A percentile compares a stretch with the other conserved stretches of the same genome.
These are phyloP conservation scores for Lasioglossum leucozonium DNA, from an alignment of 2,888 invertebrate species.

Conservation along the genomic window DNA sequence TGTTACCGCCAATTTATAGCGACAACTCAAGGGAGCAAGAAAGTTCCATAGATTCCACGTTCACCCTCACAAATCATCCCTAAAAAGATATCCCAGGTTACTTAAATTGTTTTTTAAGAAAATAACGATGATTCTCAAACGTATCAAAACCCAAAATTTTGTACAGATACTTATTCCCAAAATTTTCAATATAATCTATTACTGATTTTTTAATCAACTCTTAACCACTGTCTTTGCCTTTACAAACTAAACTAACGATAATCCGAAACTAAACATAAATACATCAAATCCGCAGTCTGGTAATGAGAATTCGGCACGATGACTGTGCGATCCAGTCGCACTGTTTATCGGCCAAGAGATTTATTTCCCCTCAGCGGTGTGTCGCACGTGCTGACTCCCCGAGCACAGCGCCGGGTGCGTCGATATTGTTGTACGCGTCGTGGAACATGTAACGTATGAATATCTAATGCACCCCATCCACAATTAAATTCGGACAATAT, in stretches of 20 bases:
- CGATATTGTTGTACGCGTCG: slow-evolving; percentile 80
- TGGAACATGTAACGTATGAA: slow-evolving; percentile 83
- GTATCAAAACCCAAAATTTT: too few species aligned
- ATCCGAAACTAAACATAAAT: too few species aligned
- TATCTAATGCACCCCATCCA: slow-evolving; percentile 83
- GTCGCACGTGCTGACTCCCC: slow-evolving; percentile 66
- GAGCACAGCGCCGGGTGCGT: slow-evolving; percentile 43
- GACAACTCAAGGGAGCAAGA: neutral
- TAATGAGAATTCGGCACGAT: neutral
- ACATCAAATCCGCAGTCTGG: neutral
- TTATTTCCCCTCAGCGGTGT: slow-evolving; percentile 61
- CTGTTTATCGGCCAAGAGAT: slow-evolving; percentile 68
- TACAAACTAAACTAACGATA: too few species aligned
- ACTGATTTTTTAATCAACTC: too few species aligned
- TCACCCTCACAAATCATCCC: neutral
- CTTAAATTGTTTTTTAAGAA: too few species aligned
- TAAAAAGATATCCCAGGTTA: neutral
- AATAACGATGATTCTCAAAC: too few species aligned
- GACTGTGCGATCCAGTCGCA: slow-evolving; percentile 9
- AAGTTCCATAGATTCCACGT: neutral
- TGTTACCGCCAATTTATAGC: neutral
- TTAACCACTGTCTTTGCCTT: too few species aligned
- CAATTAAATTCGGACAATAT: slow-evolving; percentile 84
- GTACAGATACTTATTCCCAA: too few species aligned
- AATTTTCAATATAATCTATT: too few species aligned